Percentiles rank a stretch among this genome's conserved stretches.
phyloP scores from a whole-genome alignment of 2,888 invertebrate genomes.

The Actias luna region DNA sequence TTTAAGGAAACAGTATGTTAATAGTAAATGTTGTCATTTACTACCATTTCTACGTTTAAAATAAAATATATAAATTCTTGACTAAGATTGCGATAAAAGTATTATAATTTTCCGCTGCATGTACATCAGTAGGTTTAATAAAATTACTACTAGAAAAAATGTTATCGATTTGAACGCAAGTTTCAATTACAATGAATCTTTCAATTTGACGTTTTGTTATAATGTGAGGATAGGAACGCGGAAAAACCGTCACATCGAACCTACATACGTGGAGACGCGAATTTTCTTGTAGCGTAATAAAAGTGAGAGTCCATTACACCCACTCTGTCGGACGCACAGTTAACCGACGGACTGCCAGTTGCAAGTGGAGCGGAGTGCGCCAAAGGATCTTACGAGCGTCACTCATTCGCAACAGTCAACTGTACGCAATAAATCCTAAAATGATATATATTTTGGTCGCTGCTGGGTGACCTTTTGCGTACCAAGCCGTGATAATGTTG shows the following conservation, averaged over 20 bases:
- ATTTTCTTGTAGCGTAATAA: slow-evolving; percentile 5
- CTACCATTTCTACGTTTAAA: too few species aligned
- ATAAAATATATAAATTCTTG: too few species aligned
- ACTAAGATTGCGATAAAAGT: too few species aligned
- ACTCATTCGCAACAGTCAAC: slow-evolving; percentile 33
- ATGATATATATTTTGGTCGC: slow-evolving; percentile 39
- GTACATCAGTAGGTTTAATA: too few species aligned
- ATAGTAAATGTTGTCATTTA: too few species aligned
- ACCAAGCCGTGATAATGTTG: neutral
- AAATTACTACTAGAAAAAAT: too few species aligned
- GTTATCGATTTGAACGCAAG: neutral
- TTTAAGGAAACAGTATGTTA: too few species aligned
- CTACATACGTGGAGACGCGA: neutral
- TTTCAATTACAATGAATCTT: neutral
- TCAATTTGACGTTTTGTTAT: neutral
- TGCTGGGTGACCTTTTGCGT: neutral
- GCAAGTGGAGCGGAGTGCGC: slow-evolving; percentile 1
- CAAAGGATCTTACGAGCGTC: slow-evolving; percentile 44
- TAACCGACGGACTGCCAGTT: neutral
- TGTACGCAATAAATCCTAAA: slow-evolving; percentile 42
- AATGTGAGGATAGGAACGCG: neutral
- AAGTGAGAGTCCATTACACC: slow-evolving; percentile 4
- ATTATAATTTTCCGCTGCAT: too few species aligned
- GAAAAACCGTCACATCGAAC: neutral
- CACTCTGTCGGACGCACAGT: neutral